These are phyloP conservation scores for Tenthredo notha DNA, from an alignment of 2,888 invertebrate species.

Conservation along the genomic window DNA sequence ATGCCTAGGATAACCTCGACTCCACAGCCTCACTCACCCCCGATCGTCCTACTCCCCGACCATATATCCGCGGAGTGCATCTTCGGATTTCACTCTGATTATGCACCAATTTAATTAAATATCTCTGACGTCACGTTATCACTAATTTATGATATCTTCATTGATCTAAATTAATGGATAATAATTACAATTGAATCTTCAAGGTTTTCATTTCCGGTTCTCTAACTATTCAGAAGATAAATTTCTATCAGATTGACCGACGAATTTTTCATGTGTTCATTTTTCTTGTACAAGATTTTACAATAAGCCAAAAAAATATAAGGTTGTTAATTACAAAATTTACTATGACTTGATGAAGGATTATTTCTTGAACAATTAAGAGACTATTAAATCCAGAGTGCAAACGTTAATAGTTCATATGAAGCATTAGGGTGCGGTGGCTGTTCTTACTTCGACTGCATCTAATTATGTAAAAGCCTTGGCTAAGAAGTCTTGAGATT, in stretches of 20 bases:
- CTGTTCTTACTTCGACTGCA: too few species aligned
- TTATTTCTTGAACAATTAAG: too few species aligned
- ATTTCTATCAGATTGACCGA: background rate
- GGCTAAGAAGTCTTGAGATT: background rate
- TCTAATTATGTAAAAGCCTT: too few species aligned
- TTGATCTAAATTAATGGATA: background rate
- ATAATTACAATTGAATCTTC: background rate
- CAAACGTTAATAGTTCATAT: too few species aligned
- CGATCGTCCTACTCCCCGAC: constrained; percentile 12
- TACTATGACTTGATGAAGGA: background rate
- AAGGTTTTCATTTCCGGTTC: background rate
- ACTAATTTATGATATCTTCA: background rate
- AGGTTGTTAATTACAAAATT: background rate
- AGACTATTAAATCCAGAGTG: too few species aligned
- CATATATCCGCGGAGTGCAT: constrained; percentile 46
- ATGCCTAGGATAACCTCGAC: constrained; percentile 70
- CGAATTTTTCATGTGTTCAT: background rate
- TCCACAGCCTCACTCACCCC: constrained; percentile 47
- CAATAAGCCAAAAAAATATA: background rate
- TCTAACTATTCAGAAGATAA: background rate
- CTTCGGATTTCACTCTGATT: constrained; percentile 32
- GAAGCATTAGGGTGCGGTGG: too few species aligned
- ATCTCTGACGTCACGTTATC: background rate
- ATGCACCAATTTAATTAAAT: constrained; percentile 10
- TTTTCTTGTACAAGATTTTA: background rate